Conservation (phyloP, 2,888 invertebrate species). For the Aphidius colemani region DNA sequence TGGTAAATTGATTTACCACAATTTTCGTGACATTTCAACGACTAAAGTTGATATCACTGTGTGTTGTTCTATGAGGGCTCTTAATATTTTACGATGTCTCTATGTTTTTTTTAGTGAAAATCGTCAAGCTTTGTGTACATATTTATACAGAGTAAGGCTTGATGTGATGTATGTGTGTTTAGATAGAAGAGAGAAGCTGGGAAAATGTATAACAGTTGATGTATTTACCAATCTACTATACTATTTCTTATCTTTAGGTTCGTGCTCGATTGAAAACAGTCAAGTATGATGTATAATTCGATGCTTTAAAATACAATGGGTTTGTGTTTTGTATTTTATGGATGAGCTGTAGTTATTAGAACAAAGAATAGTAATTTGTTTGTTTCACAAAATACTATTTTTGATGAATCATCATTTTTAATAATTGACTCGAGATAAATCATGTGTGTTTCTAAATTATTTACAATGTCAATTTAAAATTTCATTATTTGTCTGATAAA, state of each 20-base stretch:
- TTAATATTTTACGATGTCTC: conserved; percentile 33
- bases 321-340: conserved; percentile 20
- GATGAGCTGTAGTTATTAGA: too few relatives aligned
- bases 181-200: conserved; percentile 1
- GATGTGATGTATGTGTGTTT: conserved; percentile 7
- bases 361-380: too few relatives aligned
- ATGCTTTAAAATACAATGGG: conserved; percentile 16
- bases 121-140: not conserved
- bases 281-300: conserved; percentile 24
- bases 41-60: conserved; percentile 15
- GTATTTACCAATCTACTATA: conserved; percentile 14
- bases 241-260: conserved; percentile 24
- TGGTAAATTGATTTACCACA: conserved; percentile 34
- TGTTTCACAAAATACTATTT: too few relatives aligned
- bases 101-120: conserved; percentile 16
- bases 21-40: conserved; percentile 32
- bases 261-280: conserved; percentile 24
- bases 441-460: too few relatives aligned
- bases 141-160: not conserved
- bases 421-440: too few relatives aligned
- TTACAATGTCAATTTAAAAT: too few relatives aligned
- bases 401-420: too few relatives aligned
- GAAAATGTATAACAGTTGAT: conserved; percentile 3
- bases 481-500: too few relatives aligned
- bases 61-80: conserved; percentile 8